Base-by-base conservation (phyloP, 2,888 invertebrate species). In the Xestoiulus laeticollis region DNA sequence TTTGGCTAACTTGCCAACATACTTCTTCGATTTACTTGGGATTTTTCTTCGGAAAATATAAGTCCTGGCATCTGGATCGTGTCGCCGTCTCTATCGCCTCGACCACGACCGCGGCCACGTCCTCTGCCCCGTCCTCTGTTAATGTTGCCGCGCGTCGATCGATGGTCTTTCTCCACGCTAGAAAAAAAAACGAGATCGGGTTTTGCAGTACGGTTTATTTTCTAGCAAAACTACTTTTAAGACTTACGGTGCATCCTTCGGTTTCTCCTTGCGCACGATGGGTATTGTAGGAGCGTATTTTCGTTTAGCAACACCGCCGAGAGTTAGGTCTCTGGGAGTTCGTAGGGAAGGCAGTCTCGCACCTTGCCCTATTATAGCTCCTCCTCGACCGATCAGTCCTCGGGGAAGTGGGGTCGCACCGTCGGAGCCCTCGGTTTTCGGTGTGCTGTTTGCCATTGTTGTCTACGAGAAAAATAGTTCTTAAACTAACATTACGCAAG, bases 251-350 rank as follows among this genome's bases (percentile, higher is more conserved):
- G 48, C 84, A 84, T 82, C 43, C 44, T n/a, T 59, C 16, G 78
- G 78, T 30, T 78, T 78, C 30, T 87, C 82, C 43, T 88, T 85
- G 16, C 85, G 26, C 2, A 30, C 30, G 32, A 38, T 33, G 33
- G 88, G 43, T 82, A 88, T 87, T 32, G 12, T 88, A n/a, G 88
- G 88, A n/a, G 87, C 83, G 30, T 48, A 87, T 43, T 44, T 87
- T 48, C 59, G 12, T 48, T 84, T 88, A 12, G 88, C 44, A 32
- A 43, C 22, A 19, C 88, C 88, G 12, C 88, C 88, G n/a, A 88
- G 82, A 5, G 88, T 88, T 19, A 88, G 87, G 43, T 88, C 88
- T 32, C 88, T 53, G 6, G 82, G 87, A 32, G 26, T 87, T n/a
- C 86, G 26, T n/a, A 88, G 32, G 14, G 88, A 87, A 0, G 88